Conservation (phyloP, 2,113 vertebrate species). For the Myiagra hebetior region DNA sequence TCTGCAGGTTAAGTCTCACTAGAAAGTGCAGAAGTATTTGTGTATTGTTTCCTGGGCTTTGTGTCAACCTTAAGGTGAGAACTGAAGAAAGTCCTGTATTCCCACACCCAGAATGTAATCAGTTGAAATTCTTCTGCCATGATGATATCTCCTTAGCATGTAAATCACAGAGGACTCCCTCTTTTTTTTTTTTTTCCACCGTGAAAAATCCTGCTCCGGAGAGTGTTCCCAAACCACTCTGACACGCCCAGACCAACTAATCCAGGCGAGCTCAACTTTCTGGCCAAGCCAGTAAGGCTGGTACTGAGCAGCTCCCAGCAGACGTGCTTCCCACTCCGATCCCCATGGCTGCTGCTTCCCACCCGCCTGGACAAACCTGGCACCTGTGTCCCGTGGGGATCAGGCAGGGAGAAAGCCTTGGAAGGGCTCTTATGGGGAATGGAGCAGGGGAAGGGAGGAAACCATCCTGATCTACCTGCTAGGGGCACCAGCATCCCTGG, state of each 20-base stretch:
- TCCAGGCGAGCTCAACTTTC: slow-evolving; percentile 51
- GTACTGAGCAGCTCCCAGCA: neutral
- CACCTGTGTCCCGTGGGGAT: fast-evolving
- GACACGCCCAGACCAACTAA: slow-evolving; percentile 54
- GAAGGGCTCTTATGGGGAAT: neutral
- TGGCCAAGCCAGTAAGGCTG: slow-evolving; percentile 28
- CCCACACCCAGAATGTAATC: slow-evolving; percentile 60
- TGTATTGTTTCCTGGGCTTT: neutral
- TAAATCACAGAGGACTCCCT: neutral
- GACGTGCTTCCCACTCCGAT: neutral
- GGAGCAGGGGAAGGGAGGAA: neutral
- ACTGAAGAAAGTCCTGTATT: slow-evolving; percentile 40
- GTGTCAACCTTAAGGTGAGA: slow-evolving; percentile 37
- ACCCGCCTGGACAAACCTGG: neutral
- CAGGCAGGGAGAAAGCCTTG: neutral
- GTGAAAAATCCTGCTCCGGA: neutral
- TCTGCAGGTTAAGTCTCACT: neutral
- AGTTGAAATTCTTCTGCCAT: slow-evolving; percentile 46
- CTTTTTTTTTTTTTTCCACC: neutral
- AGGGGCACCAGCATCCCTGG: neutral
- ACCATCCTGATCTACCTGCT: neutral
- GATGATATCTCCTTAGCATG: slow-evolving; percentile 38
- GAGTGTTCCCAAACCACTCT: slow-evolving; percentile 45
- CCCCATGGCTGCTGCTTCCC: slow-evolving; percentile 18
- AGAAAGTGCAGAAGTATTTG: neutral